phyloP scores from a whole-genome alignment of 2,888 invertebrate species.

The Ectemnius lituratus region DNA sequence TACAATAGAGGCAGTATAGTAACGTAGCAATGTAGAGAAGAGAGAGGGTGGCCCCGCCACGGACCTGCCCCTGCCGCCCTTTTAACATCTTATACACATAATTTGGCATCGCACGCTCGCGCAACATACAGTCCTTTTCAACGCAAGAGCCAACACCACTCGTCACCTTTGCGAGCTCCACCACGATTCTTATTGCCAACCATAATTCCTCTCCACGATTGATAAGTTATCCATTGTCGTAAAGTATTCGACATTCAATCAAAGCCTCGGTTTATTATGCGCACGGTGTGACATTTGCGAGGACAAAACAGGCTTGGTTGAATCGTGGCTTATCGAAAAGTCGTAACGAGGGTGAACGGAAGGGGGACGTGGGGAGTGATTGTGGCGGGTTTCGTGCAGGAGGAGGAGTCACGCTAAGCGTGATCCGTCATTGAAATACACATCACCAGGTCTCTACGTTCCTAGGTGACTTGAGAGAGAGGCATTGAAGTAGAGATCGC shows the following conservation, averaged over 20 bases:
- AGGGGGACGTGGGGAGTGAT: slow-evolving; percentile 48
- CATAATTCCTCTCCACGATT: background rate
- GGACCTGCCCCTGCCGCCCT: slow-evolving; percentile 74
- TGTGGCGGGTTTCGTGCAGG: slow-evolving; percentile 67
- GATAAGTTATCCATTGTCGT: no score
- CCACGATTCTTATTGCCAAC: background rate
- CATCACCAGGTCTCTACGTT: slow-evolving; percentile 61
- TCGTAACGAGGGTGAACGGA: slow-evolving; percentile 40
- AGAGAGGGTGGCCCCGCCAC: slow-evolving; percentile 74
- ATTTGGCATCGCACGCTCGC: slow-evolving; percentile 63
- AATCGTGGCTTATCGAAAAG: slow-evolving; percentile 46
- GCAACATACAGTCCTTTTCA: slow-evolving; percentile 54
- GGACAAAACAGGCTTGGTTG: background rate
- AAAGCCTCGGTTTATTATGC: no score
- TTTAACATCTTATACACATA: slow-evolving; percentile 58
- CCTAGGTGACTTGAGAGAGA: slow-evolving; percentile 47
- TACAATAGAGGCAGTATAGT: slow-evolving; percentile 76
- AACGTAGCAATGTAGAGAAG: slow-evolving; percentile 75
- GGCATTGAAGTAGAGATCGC: slow-evolving; percentile 33
- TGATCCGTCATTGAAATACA: slow-evolving; percentile 51
- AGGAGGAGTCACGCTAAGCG: slow-evolving; percentile 60
- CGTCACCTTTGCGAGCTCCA: slow-evolving; percentile 40
- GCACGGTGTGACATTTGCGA: background rate
- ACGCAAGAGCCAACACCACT: slow-evolving; percentile 58
- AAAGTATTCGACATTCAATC: no score